Evolutionary conservation across 2,797 vertebrate species (phyloP), one percentile per base, ranked within the genome.

Genomic region (Catostomus latipinnis): DNA sequence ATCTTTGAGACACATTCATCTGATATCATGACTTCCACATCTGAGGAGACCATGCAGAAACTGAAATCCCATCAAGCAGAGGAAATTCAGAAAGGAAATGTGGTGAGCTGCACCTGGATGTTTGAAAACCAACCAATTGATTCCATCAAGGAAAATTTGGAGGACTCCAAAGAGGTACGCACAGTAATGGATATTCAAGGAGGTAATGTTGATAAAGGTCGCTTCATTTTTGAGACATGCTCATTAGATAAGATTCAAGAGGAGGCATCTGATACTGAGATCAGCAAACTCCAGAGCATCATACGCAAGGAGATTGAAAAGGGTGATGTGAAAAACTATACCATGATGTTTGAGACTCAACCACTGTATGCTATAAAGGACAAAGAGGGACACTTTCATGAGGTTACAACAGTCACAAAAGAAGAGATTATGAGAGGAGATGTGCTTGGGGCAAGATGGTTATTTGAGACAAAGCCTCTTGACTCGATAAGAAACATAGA

Each of bases 381-480:
- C 91, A 94, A 93, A 89, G 95, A 96, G 82, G 97, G 97, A 7
- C 92, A 92, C 91, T 98, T 95, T 86, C 96, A 98, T 71, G 96
- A 98, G 90, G 96, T 98, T 0, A 98, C 96, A 11, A 98, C 96
- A 4, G 95, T 98, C 61, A 96, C 95, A 57, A 98, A 97, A 82
- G 96, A 98, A 84, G 96, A 98, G 81, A 88, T 96, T 53, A 89
- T 95, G 85, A 93, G 94, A 66, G 96, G 96, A 81, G 96, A 98
- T 83, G 97, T 98, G 45, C 93, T 96, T 66, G 96, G 96, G 52
- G 96, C 96, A 45, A 94, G 96, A 12, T 98, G 97, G 97, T 86
- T 96, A 69, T 98, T 98, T 90, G 97, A 98, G 91, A 98, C 97
- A 34, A 98, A 96, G 83, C 96, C 96, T 6, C 86, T 98, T 78